Evolutionary conservation across 2,888 invertebrate genomes (phyloP), one percentile per base, ranked within the genome.

Genomic region (Lottia gigantea): DNA sequence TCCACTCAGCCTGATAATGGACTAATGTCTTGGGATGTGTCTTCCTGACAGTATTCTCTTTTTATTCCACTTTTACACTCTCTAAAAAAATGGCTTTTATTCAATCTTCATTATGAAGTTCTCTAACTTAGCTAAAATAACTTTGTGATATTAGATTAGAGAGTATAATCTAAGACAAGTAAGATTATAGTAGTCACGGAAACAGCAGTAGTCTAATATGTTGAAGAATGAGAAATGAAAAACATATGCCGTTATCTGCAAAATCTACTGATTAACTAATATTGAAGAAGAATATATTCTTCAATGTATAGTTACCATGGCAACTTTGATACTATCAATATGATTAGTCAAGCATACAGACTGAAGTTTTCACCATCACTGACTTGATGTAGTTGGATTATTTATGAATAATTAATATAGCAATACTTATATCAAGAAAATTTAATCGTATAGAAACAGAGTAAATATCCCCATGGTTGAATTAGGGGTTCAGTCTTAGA

Each of bases 291-390:
- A 49, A 49, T 49, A 49, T 19, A 19, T 49, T 19, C 49, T 49
- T 49, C 49, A 49, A 49, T 49, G 49, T 49, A 19, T 49, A 49
- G 49, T 49, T 49, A 19, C 49, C 49, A 49, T 49, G 19, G 49
- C 49, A 49, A 49, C 49, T 16, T 31, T 49, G 49, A 49, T 49
- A 19, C 16, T 49, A 49, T 49, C 49, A 49, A 49, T 49, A 49
- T 49, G 49, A 49, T 49, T 49, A 49, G 16, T 49, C 31, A 31
- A 31, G 31, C 31, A 31, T 31, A 31, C 6, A 31, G 31, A 31
- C 31, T n/a, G 31, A 6, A 31, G 31, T 31, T 31, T 31, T 31
- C 31, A 31, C 2, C 31, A 31, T 31, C 31, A 31, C 31, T 31
- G 19, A 49, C 16, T 19, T 49, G 49, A 49, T 49, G 49, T 49